phyloP scores from a whole-genome alignment of 2,113 vertebrate species.

The Abramis brama region DNA sequence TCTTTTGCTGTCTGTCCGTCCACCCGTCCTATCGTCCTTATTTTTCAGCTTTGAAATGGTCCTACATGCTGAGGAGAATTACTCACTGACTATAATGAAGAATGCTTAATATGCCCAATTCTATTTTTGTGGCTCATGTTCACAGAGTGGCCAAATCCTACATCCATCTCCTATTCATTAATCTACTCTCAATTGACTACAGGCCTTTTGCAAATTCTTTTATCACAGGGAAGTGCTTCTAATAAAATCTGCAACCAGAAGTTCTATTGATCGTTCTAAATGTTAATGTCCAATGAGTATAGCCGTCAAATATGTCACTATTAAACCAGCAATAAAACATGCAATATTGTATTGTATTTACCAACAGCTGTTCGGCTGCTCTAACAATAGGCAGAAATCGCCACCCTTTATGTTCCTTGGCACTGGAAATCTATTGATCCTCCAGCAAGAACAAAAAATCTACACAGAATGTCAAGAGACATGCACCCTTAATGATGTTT shows the following conservation, averaged over 20 bases:
- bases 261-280: constrained; percentile 78
- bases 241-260: constrained; percentile 68
- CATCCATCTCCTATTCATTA: constrained; percentile 54
- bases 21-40: not conserved
- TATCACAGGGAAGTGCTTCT: constrained; percentile 66
- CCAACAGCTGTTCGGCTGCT: constrained; percentile 73
- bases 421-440: constrained; percentile 71
- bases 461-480: constrained; percentile 63
- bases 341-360: constrained; percentile 78
- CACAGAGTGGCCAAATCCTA: constrained; percentile 38
- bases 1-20: constrained; percentile 32
- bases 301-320: constrained; percentile 75
- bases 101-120: constrained; percentile 47
- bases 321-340: constrained; percentile 73
- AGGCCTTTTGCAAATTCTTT: constrained; percentile 56
- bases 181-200: constrained; percentile 55
- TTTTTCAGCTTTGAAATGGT: constrained; percentile 16
- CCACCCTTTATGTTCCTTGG: constrained; percentile 59
- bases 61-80: not conserved
- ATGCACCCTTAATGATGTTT: constrained; percentile 60
- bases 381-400: constrained; percentile 56
- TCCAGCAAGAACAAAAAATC: constrained; percentile 45
- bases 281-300: constrained; percentile 73
- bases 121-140: constrained; percentile 41
- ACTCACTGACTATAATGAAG: constrained; percentile 18